These are phyloP conservation scores for Brenthis ino DNA, from an alignment of 2,888 invertebrate species.

Conservation along the genomic window DNA sequence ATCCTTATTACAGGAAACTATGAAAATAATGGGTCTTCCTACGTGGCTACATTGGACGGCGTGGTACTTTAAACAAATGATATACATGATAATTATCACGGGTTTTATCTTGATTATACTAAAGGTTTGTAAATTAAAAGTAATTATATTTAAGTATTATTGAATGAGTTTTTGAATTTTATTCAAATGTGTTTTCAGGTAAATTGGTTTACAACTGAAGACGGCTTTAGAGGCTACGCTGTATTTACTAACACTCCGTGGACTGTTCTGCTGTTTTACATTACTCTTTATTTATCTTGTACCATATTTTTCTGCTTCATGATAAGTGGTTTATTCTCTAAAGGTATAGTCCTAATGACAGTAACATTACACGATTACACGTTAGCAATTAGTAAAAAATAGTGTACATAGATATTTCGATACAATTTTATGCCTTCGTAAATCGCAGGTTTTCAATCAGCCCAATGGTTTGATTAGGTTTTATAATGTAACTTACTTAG, in stretches of 20 bases:
- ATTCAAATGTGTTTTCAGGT: conserved; percentile 58
- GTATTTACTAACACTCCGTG: conserved; percentile 88
- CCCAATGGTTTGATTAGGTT: too few relatives aligned
- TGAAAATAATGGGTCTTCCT: conserved; percentile 95
- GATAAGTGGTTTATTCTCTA: conserved; percentile 90
- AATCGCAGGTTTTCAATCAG: too few relatives aligned
- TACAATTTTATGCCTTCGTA: too few relatives aligned
- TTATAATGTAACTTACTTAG: too few relatives aligned
- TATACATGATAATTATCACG: conserved; percentile 85
- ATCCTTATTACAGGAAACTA: conserved; percentile 85
- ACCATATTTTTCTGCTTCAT: conserved; percentile 90
- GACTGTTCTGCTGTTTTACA: conserved; percentile 85
- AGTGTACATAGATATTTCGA: background rate
- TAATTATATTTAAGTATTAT: background rate
- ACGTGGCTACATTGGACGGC: conserved; percentile 93
- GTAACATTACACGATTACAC: background rate
- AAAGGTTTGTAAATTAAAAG: conserved; percentile 70
- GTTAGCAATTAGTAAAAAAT: background rate
- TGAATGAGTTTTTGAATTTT: background rate
- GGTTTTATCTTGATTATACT: conserved; percentile 81
- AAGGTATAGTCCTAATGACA: conserved; percentile 76
- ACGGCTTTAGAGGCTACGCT: conserved; percentile 75
- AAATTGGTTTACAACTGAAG: conserved; percentile 75
- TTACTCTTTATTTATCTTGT: conserved; percentile 86
- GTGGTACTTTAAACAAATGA: conserved; percentile 91